Evolutionary conservation across 2,888 invertebrate species (phyloP).

Genomic region (Campoletis raptor): DNA sequence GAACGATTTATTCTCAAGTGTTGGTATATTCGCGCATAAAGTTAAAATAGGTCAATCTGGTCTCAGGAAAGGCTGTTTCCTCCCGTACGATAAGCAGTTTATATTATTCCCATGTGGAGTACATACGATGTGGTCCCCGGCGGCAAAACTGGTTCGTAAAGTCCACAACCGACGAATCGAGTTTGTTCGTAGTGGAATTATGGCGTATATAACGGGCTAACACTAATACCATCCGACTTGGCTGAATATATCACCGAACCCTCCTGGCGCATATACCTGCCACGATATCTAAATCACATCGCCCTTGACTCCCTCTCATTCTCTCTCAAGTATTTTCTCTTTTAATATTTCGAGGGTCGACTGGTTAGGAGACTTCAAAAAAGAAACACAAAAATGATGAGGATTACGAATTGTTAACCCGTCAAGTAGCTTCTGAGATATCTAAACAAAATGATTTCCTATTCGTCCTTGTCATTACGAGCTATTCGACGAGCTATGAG

Average conservation of each 20-base stretch:
- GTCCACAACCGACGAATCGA: conserved; percentile 56
- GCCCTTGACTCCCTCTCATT: conserved; percentile 63
- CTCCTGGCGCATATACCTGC: conserved; percentile 61
- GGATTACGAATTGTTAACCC: conserved; percentile 55
- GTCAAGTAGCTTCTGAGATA: conserved; percentile 44
- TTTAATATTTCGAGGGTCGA: conserved; percentile 66
- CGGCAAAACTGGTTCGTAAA: conserved; percentile 64
- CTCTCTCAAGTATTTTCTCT: conserved; percentile 49
- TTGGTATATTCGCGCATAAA: conserved; percentile 27
- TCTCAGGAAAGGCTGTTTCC: conserved; percentile 26
- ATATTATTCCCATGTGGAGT: conserved; percentile 34
- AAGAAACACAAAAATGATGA: conserved; percentile 34
- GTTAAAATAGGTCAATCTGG: conserved; percentile 62
- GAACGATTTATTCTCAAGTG: conserved; percentile 10
- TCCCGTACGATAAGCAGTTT: conserved; percentile 28
- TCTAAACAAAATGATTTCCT: conserved; percentile 45
- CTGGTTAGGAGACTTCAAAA: conserved; percentile 32
- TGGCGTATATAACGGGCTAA: conserved; percentile 44
- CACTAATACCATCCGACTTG: conserved; percentile 58
- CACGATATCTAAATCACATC: conserved; percentile 69
- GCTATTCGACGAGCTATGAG: conserved; percentile 34
- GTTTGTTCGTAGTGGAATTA: conserved; percentile 52
- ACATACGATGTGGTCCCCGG: conserved; percentile 46
- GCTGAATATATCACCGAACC: conserved; percentile 40
- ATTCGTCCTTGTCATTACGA: background rate